A percentile compares a stretch with the other conserved stretches of the same genome.
These are phyloP conservation scores for Melanotaenia boesemani DNA, from an alignment of 2,797 vertebrate genomes.

Conservation along the genomic window DNA sequence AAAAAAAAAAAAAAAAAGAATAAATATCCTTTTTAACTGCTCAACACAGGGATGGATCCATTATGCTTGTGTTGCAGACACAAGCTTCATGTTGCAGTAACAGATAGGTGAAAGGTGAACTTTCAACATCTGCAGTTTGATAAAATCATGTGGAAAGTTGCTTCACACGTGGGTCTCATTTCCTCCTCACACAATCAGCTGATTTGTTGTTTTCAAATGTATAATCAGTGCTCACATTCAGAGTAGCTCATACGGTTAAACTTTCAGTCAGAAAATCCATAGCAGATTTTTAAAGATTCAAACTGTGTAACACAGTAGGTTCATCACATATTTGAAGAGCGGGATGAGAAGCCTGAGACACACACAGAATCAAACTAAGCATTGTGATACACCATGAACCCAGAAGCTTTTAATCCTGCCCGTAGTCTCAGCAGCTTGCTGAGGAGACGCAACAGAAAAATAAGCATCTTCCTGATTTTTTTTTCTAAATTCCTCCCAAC, in stretches of 20 bases:
- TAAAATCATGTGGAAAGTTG: not conserved
- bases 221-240: not conserved
- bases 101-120: too few species aligned
- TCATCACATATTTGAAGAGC: conserved; percentile 45
- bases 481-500: conserved; percentile 17
- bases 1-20: too few species aligned
- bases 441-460: conserved; percentile 39
- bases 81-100: not conserved
- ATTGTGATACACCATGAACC: conserved; percentile 40
- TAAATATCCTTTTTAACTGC: too few species aligned
- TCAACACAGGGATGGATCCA: not conserved
- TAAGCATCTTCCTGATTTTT: conserved; percentile 21
- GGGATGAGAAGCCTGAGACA: conserved; percentile 25
- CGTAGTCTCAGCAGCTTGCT: conserved; percentile 48
- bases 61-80: not conserved
- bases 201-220: conserved; percentile 1
- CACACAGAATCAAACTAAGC: conserved; percentile 46
- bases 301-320: conserved; percentile 2
- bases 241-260: not conserved
- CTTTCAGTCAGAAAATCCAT: not conserved
- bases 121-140: not conserved
- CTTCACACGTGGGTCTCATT: not conserved
- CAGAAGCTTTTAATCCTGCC: conserved; percentile 54
- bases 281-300: conserved; percentile 2
- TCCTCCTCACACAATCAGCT: not conserved